Conservation (phyloP, 2,797 vertebrate genomes). For the Peromyscus aztecus region DNA sequence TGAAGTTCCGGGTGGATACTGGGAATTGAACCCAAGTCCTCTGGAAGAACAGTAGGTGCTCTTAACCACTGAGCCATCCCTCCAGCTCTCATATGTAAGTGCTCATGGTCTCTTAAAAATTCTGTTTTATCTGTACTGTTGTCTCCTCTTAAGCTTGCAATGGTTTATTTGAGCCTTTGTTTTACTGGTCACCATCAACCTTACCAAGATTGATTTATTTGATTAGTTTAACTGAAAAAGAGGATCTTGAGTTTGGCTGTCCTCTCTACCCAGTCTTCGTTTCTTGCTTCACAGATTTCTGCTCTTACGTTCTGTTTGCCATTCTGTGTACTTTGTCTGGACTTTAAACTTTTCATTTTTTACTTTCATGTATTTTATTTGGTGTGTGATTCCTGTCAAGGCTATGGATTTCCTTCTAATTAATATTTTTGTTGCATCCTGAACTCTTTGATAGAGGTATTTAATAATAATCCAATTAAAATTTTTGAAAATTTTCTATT, state of each 20-base stretch:
- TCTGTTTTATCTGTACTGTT: slow-evolving; percentile 12
- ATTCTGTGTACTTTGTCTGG: neutral
- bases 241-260: neutral
- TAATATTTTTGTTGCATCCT: neutral
- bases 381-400: neutral
- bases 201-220: neutral
- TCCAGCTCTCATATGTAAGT: neutral
- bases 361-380: neutral
- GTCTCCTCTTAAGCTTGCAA: neutral
- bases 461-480: slow-evolving; percentile 14
- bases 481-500: neutral
- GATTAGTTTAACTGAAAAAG: slow-evolving; percentile 2
- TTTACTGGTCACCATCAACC: neutral
- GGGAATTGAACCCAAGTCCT: neutral
- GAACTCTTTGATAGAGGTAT: neutral
- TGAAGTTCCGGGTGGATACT: too few species aligned
- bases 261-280: neutral
- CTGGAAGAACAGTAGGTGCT: neutral
- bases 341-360: neutral
- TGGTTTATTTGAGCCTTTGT: neutral
- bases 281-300: slow-evolving; percentile 37
- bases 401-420: slow-evolving; percentile 2
- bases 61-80: neutral
- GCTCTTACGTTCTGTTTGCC: neutral
- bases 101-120: neutral